Conservation (phyloP, 2,797 vertebrate genomes). For the Neosalanx taihuensis region DNA sequence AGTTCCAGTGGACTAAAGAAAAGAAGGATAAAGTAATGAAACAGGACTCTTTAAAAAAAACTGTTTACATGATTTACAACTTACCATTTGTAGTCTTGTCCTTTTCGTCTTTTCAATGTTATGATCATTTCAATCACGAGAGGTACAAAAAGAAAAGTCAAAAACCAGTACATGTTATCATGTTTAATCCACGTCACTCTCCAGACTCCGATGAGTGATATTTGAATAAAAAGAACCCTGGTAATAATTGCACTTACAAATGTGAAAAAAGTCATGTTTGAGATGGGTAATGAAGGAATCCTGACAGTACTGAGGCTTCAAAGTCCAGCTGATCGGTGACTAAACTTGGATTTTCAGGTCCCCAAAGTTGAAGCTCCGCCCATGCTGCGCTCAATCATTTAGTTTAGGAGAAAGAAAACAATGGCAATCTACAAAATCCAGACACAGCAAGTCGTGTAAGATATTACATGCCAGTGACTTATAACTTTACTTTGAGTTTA, state of each 20-base stretch:
- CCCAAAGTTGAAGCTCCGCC: slow-evolving; percentile 52
- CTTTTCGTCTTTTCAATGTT: slow-evolving; percentile 82
- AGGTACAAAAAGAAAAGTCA: slow-evolving; percentile 82
- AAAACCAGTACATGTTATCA: slow-evolving; percentile 79
- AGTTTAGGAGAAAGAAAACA: too few relatives aligned
- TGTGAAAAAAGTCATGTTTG: slow-evolving; percentile 65
- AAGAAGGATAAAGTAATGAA: background rate
- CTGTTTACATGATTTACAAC: slow-evolving; percentile 21
- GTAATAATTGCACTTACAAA: slow-evolving; percentile 79
- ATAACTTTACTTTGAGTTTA: too few relatives aligned
- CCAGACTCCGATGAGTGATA: slow-evolving; percentile 84
- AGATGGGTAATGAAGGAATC: background rate
- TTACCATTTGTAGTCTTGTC: slow-evolving; percentile 94
- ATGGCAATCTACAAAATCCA: too few relatives aligned
- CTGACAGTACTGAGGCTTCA: background rate
- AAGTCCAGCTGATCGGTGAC: background rate
- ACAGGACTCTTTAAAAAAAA: background rate
- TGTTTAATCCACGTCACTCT: slow-evolving; percentile 81
- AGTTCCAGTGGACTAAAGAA: background rate
- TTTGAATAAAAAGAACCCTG: slow-evolving; percentile 80
- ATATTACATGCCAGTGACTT: too few relatives aligned
- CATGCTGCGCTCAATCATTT: background rate
- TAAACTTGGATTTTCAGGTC: slow-evolving; percentile 18
- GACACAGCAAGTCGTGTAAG: too few relatives aligned
- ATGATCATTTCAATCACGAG: slow-evolving; percentile 83